Percentiles rank a stretch among this genome's conserved stretches.
Evolutionary conservation across 2,797 vertebrate species (phyloP).

Genomic region (Steatocranus sp.): DNA sequence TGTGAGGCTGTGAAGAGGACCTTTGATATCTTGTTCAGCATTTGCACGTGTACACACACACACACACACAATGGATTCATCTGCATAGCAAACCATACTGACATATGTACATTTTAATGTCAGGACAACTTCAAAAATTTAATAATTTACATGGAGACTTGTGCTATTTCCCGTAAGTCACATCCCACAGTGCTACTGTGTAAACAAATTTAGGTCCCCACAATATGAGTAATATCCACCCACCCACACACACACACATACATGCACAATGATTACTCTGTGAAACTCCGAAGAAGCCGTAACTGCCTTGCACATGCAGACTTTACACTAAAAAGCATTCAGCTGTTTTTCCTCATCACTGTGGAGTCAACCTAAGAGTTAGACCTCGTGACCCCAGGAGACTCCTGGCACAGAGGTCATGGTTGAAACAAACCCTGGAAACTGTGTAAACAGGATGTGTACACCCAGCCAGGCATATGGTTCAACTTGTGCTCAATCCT

Average conservation of each 20-base stretch:
- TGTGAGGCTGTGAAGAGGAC: slow-evolving; percentile 66
- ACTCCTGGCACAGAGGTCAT: slow-evolving; percentile 28
- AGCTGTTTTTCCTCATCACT: slow-evolving; percentile 67
- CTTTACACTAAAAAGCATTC: slow-evolving; percentile 39
- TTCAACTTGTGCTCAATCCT: not conserved
- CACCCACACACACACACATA: not conserved
- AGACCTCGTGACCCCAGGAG: slow-evolving; percentile 23
- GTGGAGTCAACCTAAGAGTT: slow-evolving; percentile 19
- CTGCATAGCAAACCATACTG: not conserved
- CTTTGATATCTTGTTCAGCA: slow-evolving; percentile 65
- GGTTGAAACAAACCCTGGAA: slow-evolving; percentile 60
- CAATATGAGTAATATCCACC: not conserved
- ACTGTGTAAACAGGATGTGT: slow-evolving; percentile 65
- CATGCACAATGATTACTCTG: slow-evolving; percentile 1
- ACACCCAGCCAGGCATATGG: slow-evolving; percentile 50
- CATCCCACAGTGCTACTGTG: not conserved
- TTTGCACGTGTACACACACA: too few relatives aligned
- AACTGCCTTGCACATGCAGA: slow-evolving; percentile 9
- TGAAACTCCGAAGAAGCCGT: slow-evolving; percentile 24
- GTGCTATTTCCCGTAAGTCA: not conserved
- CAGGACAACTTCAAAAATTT: not conserved
- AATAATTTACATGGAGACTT: not conserved
- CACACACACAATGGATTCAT: not conserved
- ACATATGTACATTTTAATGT: not conserved
- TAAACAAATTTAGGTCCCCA: not conserved